These are phyloP conservation scores for Picus viridis DNA, from an alignment of 2,797 vertebrate species.

Conservation along the genomic window DNA sequence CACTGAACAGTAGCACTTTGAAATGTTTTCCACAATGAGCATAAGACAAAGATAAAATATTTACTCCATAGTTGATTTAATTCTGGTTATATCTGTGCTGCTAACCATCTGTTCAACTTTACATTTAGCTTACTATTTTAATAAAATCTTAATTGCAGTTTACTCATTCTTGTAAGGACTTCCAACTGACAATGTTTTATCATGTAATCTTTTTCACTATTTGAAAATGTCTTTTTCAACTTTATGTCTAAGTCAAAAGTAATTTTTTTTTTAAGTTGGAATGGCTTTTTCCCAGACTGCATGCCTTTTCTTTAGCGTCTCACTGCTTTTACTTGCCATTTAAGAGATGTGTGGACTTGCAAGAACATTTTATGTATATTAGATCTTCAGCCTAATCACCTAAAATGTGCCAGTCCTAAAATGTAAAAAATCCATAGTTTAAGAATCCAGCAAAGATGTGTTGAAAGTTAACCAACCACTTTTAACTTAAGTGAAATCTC, in stretches of 20 bases:
- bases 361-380: not conserved
- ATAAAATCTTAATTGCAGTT: not conserved
- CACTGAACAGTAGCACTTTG: not conserved
- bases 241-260: not conserved
- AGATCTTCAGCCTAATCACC: not conserved
- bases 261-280: not conserved
- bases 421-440: not conserved
- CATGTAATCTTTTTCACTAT: not conserved
- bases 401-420: not conserved
- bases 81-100: not conserved
- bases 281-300: not conserved
- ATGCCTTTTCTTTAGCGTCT: not conserved
- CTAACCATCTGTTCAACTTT: constrained; percentile 1
- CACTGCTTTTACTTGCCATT: not conserved
- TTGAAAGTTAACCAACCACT: not conserved
- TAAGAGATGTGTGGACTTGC: not conserved
- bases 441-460: not conserved
- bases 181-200: not conserved
- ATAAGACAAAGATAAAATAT: not conserved
- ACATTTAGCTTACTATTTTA: not conserved
- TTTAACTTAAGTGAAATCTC: not conserved
- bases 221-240: not conserved
- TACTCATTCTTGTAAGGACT: not conserved
- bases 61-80: not conserved
- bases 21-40: not conserved